phyloP scores from a whole-genome alignment of 1,140 invertebrate species.

The Penaeus japonicus region DNA sequence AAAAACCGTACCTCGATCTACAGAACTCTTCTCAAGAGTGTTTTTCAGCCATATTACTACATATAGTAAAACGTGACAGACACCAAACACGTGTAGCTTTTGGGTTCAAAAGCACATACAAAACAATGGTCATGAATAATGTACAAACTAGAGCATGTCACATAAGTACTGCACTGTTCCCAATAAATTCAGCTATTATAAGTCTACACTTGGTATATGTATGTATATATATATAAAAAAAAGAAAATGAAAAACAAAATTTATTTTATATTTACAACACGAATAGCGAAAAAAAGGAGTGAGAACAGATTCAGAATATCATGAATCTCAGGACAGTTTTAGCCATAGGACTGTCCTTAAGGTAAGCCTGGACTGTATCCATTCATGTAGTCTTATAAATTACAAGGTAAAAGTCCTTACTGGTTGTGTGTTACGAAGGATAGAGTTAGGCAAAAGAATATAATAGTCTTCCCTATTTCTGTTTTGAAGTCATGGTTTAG shows the following conservation, averaged over 20 bases:
- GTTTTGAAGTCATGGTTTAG: no score
- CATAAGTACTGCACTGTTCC: background rate
- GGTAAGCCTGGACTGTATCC: no score
- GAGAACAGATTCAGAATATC: no score
- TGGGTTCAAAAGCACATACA: background rate
- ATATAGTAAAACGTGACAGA: background rate
- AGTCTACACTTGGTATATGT: background rate
- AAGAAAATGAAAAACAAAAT: background rate
- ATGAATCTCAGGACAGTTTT: no score
- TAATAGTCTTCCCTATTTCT: no score
- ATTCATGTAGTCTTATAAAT: no score
- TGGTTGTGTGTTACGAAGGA: no score
- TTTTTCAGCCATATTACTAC: background rate
- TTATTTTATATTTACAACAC: slow-evolving; percentile 28
- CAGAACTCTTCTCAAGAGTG: background rate
- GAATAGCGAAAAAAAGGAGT: background rate
- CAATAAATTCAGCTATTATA: background rate
- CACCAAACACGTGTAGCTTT: background rate
- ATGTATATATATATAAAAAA: background rate
- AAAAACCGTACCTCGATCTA: background rate
- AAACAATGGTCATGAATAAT: slow-evolving; percentile 4
- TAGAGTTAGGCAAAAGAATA: no score
- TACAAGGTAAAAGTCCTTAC: no score
- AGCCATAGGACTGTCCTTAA: no score
- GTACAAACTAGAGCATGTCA: background rate